These are phyloP conservation scores for Parelbella ahira DNA, from an alignment of 2,888 invertebrate genomes.

Conservation along the genomic window DNA sequence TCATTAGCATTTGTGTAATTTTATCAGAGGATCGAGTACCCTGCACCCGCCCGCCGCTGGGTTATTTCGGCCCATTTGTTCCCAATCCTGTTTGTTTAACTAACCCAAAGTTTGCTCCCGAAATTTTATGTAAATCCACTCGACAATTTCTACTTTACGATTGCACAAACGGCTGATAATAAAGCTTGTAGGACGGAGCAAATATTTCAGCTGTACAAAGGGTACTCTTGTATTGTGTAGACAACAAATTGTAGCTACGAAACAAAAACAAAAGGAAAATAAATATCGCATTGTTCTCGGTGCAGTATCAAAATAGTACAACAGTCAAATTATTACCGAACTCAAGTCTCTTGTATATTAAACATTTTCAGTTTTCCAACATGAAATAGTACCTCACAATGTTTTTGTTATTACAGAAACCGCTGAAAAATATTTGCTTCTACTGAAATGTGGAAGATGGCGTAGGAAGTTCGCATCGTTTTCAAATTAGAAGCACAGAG, in stretches of 20 bases:
- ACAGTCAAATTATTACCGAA: too few relatives aligned
- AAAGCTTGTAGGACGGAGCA: constrained; percentile 22
- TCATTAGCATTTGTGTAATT: constrained; percentile 75
- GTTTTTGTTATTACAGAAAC: too few relatives aligned
- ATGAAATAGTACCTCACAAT: too few relatives aligned
- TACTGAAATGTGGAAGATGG: too few relatives aligned
- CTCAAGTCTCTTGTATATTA: too few relatives aligned
- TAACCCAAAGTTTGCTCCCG: constrained; percentile 34
- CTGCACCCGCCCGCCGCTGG: constrained; percentile 26
- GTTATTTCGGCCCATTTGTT: constrained; percentile 51
- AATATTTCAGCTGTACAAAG: constrained; percentile 19
- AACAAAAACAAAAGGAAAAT: constrained; percentile 14
- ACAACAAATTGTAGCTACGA: constrained; percentile 15
- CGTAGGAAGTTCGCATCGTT: too few relatives aligned
- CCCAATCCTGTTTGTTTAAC: constrained; percentile 46
- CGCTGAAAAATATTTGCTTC: too few relatives aligned
- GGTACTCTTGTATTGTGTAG: constrained; percentile 19
- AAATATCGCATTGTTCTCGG: constrained; percentile 1
- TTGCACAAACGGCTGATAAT: constrained; percentile 24
- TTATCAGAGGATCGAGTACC: constrained; percentile 52
- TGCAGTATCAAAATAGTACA: too few relatives aligned
- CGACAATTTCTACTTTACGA: constrained; percentile 26
- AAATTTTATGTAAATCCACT: constrained; percentile 27
- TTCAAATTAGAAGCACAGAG: too few relatives aligned
- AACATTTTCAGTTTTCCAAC: too few relatives aligned